Evolutionary conservation across 2,888 invertebrate species (phyloP), one percentile per base, ranked within the genome.

Genomic region (Drymonia ruficornis): DNA sequence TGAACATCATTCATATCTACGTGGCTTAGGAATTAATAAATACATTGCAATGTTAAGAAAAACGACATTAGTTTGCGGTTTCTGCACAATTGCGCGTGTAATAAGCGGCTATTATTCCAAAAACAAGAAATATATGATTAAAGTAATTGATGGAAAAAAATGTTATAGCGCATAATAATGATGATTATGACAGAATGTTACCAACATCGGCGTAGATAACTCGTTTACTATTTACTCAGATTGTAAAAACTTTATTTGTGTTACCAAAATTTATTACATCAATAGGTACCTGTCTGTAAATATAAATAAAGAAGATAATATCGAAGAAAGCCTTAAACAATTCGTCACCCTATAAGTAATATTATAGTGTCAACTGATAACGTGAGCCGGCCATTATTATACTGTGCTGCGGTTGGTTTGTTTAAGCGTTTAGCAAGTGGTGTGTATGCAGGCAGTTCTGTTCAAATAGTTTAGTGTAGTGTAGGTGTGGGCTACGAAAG

Each of bases 401-500:
- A 75, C 72, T 50, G 69, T 77, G 73, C 74, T 72, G 69, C 62
- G 70, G 69, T 79, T 61, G 68, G 80, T 89, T 90, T 88, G 79
- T 72, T 77, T 66, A 85, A 83, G 62, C 77, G 70, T 83, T 91
- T 90, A 89, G 82, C 86, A 78, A 76, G 80, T 77, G 72, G 73
- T 67, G 59, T 82, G 67, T 28, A 28, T 77, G 74, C 80, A 78
- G 76, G 78, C 80, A 74, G 71, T 74, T 75, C 76, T 86, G 85
- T 87, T 84, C 83, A 84, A 87, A 87, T 74, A 81, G 71, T 72
- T 62, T 67, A 80, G 82, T 78, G 84, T 67, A 80, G 82, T 78
- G 84, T 87, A 79, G 89, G 88, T 80, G 88, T 86, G 81, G 80
- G 76, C 85, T 76, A 74, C 79, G 86, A 87, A 86, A 84, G 83